phyloP scores from a whole-genome alignment of 2,113 vertebrate genomes.

The Peucedramus taeniatus region DNA sequence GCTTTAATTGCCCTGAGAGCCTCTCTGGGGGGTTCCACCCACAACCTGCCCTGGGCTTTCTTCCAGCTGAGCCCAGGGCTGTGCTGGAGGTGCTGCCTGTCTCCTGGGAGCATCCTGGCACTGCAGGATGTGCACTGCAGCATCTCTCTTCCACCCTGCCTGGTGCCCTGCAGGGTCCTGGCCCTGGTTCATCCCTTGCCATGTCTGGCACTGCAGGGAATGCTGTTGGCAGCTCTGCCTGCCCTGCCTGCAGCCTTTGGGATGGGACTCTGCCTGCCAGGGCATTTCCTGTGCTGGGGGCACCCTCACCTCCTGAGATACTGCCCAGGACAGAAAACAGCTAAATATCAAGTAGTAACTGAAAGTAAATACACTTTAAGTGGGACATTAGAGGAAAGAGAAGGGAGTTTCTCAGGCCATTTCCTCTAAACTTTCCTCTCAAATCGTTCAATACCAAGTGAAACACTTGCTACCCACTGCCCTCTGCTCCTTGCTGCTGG shows the following conservation, averaged over 20 bases:
- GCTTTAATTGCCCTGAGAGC: not conserved
- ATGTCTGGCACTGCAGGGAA: not conserved
- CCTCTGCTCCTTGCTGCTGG: not conserved
- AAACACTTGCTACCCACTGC: not conserved
- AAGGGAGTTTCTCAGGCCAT: not conserved
- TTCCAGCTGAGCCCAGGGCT: not conserved
- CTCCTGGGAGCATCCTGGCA: not conserved
- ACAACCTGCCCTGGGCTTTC: not conserved
- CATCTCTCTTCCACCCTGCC: not conserved
- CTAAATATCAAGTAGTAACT: not conserved
- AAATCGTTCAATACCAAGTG: not conserved
- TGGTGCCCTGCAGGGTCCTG: not conserved
- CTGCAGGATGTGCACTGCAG: not conserved
- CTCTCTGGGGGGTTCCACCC: not conserved
- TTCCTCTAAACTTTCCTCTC: not conserved
- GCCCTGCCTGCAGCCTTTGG: accelerated
- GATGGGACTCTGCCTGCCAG: not conserved
- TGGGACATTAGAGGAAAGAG: not conserved
- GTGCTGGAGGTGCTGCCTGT: not conserved
- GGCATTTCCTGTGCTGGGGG: not conserved
- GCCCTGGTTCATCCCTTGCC: not conserved
- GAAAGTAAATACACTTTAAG: not conserved
- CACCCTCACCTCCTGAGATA: not conserved
- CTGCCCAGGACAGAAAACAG: not conserved
- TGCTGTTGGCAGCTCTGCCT: not conserved